These are phyloP conservation scores for Datnioides undecimradiatus DNA, from an alignment of 2,113 vertebrate species.

Conservation along the genomic window DNA sequence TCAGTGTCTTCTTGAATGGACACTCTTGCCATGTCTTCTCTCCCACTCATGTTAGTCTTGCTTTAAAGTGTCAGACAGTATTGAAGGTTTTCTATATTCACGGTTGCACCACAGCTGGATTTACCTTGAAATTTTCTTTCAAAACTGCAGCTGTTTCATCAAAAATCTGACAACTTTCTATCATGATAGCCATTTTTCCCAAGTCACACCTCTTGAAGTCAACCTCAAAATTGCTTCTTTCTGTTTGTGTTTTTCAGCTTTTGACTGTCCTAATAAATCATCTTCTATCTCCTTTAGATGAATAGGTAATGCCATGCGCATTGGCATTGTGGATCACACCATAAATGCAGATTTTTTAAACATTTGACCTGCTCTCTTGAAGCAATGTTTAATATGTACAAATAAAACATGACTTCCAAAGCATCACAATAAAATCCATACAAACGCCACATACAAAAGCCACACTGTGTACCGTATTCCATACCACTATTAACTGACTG, in stretches of 20 bases:
- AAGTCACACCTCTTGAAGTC: too few species aligned
- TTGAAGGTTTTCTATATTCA: neutral
- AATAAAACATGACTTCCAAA: neutral
- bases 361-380: neutral
- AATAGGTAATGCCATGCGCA: neutral
- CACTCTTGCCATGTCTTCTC: slow-evolving; percentile 13
- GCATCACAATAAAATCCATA: neutral
- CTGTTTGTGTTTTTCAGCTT: too few species aligned
- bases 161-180: neutral
- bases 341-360: neutral
- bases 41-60: slow-evolving; percentile 10
- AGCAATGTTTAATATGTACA: neutral
- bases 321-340: neutral
- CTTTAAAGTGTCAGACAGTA: slow-evolving; percentile 10
- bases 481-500: neutral
- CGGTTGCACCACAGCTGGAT: neutral
- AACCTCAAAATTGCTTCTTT: neutral
- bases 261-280: too few species aligned
- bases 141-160: neutral
- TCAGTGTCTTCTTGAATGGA: slow-evolving; percentile 44
- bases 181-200: too few species aligned
- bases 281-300: neutral
- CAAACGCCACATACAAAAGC: too few species aligned
- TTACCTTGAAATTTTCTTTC: neutral
- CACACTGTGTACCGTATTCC: neutral